Evolutionary conservation across 1,140 invertebrate genomes (phyloP).

Genomic region (Lepidostoma basale): DNA sequence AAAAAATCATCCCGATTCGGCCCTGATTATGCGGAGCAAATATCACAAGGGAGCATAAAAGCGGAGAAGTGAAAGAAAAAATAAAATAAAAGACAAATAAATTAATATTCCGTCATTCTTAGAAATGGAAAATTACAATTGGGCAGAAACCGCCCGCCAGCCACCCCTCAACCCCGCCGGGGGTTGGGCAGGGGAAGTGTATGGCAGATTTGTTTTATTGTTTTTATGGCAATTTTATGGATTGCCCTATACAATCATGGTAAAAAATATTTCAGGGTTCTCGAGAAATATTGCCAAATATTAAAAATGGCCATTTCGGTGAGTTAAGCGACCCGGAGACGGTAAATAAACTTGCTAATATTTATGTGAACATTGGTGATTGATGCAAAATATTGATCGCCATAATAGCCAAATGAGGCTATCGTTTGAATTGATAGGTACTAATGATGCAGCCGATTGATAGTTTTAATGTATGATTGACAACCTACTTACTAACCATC

Average conservation of each 20-base stretch:
- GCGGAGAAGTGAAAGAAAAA: slow-evolving; percentile 28
- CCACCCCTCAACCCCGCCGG: background rate
- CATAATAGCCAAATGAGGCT: no score
- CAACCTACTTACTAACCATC: no score
- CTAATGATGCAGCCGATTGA: no score
- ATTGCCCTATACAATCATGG: background rate
- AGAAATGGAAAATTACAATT: slow-evolving; percentile 46
- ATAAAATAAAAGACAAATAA: slow-evolving; percentile 46
- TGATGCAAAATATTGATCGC: no score
- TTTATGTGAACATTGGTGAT: no score
- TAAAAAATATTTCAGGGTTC: background rate
- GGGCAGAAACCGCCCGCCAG: slow-evolving; percentile 26
- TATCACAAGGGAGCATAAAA: slow-evolving; percentile 21
- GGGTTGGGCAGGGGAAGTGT: background rate
- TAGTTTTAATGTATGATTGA: no score
- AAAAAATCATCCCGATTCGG: background rate
- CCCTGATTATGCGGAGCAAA: slow-evolving; percentile 15
- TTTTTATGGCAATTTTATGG: slow-evolving; percentile 27
- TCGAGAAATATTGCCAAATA: background rate
- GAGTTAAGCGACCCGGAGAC: no score
- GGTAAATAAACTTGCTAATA: no score
- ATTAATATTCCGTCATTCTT: slow-evolving; percentile 45
- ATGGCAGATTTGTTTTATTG: slow-evolving; percentile 7
- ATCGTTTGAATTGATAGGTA: no score
- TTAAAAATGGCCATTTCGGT: no score